These are phyloP conservation scores for Zaprionus ornatus DNA, from an alignment of 1,140 invertebrate species.

Conservation along the genomic window DNA sequence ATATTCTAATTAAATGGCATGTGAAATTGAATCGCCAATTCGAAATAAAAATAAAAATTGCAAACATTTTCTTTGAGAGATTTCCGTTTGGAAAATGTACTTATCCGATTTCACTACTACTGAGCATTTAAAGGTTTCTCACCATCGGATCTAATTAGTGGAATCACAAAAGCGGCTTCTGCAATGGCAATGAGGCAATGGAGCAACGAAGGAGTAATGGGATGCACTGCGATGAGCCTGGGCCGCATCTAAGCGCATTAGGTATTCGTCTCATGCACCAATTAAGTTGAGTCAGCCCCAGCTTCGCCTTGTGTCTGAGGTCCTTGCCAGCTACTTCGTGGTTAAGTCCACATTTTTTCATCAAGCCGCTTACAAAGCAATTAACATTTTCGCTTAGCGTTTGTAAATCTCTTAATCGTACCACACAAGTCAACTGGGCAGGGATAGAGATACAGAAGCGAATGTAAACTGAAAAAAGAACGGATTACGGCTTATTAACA, in stretches of 20 bases:
- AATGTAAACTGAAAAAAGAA: conserved; percentile 19
- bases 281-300: conserved; percentile 73
- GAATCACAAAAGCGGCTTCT: conserved; percentile 57
- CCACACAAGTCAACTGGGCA: conserved; percentile 5
- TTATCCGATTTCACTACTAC: conserved; percentile 12
- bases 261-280: conserved; percentile 76
- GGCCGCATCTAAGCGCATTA: conserved; percentile 74
- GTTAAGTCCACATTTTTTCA: conserved; percentile 48
- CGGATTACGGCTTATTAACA: conserved; percentile 6
- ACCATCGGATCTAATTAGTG: conserved; percentile 66
- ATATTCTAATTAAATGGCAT: conserved; percentile 22
- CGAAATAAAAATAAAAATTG: not conserved
- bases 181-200: conserved; percentile 36
- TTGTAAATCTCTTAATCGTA: conserved; percentile 50
- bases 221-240: conserved; percentile 34
- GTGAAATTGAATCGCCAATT: not conserved
- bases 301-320: conserved; percentile 5
- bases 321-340: conserved; percentile 2
- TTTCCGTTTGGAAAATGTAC: not conserved
- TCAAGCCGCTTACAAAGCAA: conserved; percentile 67
- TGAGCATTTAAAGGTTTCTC: conserved; percentile 38
- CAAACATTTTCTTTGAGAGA: not conserved
- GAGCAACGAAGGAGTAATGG: conserved; percentile 25
- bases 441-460: not conserved
- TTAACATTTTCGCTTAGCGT: conserved; percentile 67